phyloP scores from a whole-genome alignment of 2,888 invertebrate genomes.

The Entomobrya multifasciata region DNA sequence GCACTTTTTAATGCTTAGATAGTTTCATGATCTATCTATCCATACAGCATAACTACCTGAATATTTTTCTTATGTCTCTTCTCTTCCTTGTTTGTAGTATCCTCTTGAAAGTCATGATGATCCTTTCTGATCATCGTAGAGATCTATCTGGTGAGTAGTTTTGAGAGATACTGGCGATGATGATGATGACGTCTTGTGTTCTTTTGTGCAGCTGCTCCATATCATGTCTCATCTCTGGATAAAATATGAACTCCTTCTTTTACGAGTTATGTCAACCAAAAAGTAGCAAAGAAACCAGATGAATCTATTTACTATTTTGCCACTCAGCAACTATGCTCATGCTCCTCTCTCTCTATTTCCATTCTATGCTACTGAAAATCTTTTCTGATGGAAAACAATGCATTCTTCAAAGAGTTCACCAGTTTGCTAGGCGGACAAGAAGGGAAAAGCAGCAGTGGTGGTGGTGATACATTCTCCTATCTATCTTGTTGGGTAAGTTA shows the following conservation, averaged over 20 bases:
- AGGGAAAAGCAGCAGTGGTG: constrained; percentile 3
- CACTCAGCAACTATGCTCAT: background rate
- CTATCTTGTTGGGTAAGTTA: no score
- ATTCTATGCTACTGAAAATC: background rate
- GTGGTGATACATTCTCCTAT: background rate
- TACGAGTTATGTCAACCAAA: constrained; percentile 12
- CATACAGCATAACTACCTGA: constrained; percentile 1
- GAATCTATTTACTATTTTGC: constrained; percentile 60
- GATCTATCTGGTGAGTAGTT: constrained; percentile 3
- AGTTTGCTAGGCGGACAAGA: background rate
- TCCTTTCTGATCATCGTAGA: constrained; percentile 53
- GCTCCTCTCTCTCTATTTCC: background rate
- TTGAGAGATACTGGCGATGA: constrained; percentile 24
- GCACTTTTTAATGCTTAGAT: constrained; percentile 36
- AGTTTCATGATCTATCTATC: background rate
- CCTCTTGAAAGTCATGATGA: constrained; percentile 54
- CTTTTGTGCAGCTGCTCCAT: constrained; percentile 35
- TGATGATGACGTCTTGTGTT: constrained; percentile 29
- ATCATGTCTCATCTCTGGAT: constrained; percentile 42
- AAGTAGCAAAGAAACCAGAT: constrained; percentile 31
- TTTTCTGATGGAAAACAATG: constrained; percentile 40
- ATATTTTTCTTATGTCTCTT: background rate
- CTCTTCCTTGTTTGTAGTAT: constrained; percentile 4
- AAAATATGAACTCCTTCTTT: constrained; percentile 40
- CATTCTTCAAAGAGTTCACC: constrained; percentile 26